Evolutionary conservation across 2,797 vertebrate species (phyloP), one percentile per base, ranked within the genome.

Genomic region (Syngnathus rostellatus): DNA sequence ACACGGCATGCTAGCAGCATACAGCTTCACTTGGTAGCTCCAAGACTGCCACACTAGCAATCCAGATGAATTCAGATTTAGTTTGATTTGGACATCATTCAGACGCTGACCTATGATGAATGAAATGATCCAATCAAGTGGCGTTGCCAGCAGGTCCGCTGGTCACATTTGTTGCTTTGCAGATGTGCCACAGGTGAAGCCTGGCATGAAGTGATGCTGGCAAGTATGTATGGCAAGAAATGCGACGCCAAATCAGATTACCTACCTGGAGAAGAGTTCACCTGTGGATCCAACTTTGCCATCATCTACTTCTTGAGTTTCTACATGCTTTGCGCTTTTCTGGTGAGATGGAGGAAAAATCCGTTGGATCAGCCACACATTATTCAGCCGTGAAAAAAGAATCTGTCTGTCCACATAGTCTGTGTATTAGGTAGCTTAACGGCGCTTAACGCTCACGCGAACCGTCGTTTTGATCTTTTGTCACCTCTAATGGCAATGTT

Each of bases 231-330:
- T 0, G 95, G 95, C 39, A 92, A 92, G 74, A 84, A 81, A 58
- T 98, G 95, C 0, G 95, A 97, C 81, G 92, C 94, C 0, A 94
- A 94, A 77, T 96, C 95, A 0, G 95, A 98, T 69, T 95, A 82
- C 0, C 83, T 85, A 0, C 93, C 94, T 0, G 94, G 94, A 0
- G 94, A 98, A 77, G 95, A 97, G 80, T 86, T 88, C 74, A 93
- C 94, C 0, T 98, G 95, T 0, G 95, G 95, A 64, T 90, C 95
- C 0, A 86, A 88, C 84, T 94, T 97, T 0, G 93, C 94, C 72
- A 91, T 96, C 72, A 92, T 95, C 76, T 97, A 97, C 67, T 97
- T 97, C 81, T 92, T 97, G 89, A 97, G 94, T 81, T 97, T 97
- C 87, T 96, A 97, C 83, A 97, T 96, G 94, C 89, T 97, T 53